phyloP scores from a whole-genome alignment of 2,888 invertebrate genomes.

The Rhyacophila evoluta region DNA sequence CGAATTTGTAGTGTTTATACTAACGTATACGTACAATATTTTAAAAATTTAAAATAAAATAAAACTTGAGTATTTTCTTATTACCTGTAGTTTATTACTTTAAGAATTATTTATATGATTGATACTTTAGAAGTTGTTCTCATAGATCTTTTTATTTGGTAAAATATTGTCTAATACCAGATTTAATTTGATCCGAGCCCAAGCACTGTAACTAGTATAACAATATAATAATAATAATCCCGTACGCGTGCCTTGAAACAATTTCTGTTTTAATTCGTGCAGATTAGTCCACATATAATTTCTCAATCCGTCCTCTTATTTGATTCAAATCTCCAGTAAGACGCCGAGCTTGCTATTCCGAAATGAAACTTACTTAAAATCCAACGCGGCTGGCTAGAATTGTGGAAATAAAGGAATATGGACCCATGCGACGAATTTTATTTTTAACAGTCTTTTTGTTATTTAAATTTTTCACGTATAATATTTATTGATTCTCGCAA shows the following conservation, averaged over 20 bases:
- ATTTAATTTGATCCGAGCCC: neutral
- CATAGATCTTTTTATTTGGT: too few species aligned
- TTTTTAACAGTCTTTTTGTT: too few species aligned
- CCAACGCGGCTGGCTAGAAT: conserved; percentile 20
- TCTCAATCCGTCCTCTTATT: conserved; percentile 14
- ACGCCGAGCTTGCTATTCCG: conserved; percentile 9
- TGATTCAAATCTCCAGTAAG: conserved; percentile 22
- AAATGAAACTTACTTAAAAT: conserved; percentile 22
- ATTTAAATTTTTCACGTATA: too few species aligned
- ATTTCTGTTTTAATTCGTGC: conserved; percentile 5
- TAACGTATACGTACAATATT: too few species aligned
- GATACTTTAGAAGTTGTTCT: too few species aligned
- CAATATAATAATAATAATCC: neutral
- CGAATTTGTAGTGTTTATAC: too few species aligned
- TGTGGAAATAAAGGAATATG: neutral
- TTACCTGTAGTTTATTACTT: too few species aligned
- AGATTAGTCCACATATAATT: conserved; percentile 15
- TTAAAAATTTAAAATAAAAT: too few species aligned
- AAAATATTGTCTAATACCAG: too few species aligned
- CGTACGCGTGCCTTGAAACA: neutral
- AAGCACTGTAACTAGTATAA: neutral
- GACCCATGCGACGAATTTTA: neutral
- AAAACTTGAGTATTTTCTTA: too few species aligned
- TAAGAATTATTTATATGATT: too few species aligned
- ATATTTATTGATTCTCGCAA: too few species aligned